Evolutionary conservation across 2,888 invertebrate species (phyloP).

Genomic region (Eupithecia pulchellata): DNA sequence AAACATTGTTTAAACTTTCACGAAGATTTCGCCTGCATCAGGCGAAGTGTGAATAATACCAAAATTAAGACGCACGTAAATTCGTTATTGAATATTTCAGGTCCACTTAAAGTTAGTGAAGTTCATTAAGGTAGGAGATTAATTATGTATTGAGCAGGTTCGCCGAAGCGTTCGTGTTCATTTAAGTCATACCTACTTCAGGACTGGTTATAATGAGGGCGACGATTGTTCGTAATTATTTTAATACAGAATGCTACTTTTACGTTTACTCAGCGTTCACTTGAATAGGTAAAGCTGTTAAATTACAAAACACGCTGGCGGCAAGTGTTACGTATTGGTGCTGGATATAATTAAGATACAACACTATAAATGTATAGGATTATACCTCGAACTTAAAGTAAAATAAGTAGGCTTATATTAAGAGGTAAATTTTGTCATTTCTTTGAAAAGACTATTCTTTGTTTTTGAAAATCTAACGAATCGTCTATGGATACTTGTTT

Average conservation of each 20-base stretch:
- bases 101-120: constrained; percentile 79
- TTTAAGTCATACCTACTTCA: constrained; percentile 35
- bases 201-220: constrained; percentile 28
- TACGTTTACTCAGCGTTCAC: no score
- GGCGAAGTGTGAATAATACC: constrained; percentile 53
- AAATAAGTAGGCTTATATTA: background rate
- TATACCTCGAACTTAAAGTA: background rate
- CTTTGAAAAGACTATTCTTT: no score
- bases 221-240: constrained; percentile 14
- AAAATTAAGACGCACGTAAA: constrained; percentile 53
- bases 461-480: no score
- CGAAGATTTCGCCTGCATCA: constrained; percentile 35
- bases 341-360: background rate
- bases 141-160: constrained; percentile 54
- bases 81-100: constrained; percentile 80
- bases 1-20: constrained; percentile 12
- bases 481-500: no score
- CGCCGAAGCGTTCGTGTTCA: constrained; percentile 32
- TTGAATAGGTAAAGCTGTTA: background rate
- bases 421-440: no score
- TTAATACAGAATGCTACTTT: constrained; percentile 14
- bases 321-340: background rate
- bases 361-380: background rate
- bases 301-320: background rate
- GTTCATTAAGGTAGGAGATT: constrained; percentile 79